phyloP scores from a whole-genome alignment of 37 sponge, comb jelly and placozoan genomes.

The Trichoplax adhaerens region DNA sequence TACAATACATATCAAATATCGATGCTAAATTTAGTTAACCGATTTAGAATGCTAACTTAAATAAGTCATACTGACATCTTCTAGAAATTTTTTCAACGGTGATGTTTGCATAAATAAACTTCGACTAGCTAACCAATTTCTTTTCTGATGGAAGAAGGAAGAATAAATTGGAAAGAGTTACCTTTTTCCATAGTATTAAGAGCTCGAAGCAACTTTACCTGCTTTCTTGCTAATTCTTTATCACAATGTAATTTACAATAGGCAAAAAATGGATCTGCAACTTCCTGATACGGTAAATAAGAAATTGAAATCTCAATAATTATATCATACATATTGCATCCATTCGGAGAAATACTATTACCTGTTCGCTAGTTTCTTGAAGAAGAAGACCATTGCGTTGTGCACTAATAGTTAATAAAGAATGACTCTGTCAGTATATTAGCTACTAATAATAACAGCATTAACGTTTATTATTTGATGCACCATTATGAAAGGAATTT shows the following conservation, averaged over 20 bases:
- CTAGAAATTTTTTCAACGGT: too few species aligned
- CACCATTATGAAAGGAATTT: too few species aligned
- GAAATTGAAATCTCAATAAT: background rate
- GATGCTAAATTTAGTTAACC: too few species aligned
- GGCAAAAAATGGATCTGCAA: constrained; percentile 74
- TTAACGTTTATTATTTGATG: too few species aligned
- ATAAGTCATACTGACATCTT: too few species aligned
- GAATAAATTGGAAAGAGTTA: too few species aligned
- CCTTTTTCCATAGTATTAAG: too few species aligned
- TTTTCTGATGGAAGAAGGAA: too few species aligned
- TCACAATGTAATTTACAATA: constrained; percentile 57
- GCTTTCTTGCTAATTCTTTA: constrained; percentile 36
- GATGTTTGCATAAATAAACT: too few species aligned
- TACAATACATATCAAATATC: too few species aligned
- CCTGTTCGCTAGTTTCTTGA: constrained; percentile 31
- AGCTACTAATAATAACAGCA: background rate
- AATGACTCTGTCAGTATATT: constrained; percentile 4
- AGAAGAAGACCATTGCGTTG: constrained; percentile 60
- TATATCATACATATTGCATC: background rate
- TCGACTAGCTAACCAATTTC: too few species aligned
- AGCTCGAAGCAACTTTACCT: constrained; percentile 23
- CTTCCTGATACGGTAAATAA: constrained; percentile 2
- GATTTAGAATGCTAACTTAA: too few species aligned
- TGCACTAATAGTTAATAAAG: constrained; percentile 37
- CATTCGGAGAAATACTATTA: background rate